A percentile compares a stretch with the other conserved stretches of the same genome.
These are phyloP conservation scores for Chrysina gloriosa DNA, from an alignment of 2,888 invertebrate species.

Conservation along the genomic window DNA sequence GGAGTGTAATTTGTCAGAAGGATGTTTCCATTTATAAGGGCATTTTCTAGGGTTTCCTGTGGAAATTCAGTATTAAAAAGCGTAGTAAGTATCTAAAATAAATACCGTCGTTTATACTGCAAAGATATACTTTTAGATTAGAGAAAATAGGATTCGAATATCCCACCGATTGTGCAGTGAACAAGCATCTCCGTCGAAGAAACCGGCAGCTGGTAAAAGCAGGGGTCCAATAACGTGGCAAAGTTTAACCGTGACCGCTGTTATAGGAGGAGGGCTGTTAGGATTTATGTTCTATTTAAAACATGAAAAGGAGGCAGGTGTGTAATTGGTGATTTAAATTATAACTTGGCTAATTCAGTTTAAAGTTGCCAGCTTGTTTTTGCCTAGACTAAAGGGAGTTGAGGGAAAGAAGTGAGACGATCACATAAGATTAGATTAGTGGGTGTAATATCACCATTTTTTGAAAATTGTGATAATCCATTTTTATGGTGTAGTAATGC, in stretches of 20 bases:
- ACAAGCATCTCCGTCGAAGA: conserved; percentile 2
- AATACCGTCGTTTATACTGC: too few species aligned
- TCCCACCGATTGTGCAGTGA: conserved; percentile 1
- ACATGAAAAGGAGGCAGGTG: conserved; percentile 82
- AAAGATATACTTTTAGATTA: too few species aligned
- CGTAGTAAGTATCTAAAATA: not conserved
- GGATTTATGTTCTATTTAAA: conserved; percentile 83
- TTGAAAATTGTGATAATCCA: too few species aligned
- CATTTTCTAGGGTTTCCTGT: not conserved
- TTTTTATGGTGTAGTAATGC: too few species aligned
- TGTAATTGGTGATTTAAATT: too few species aligned
- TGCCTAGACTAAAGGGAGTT: too few species aligned
- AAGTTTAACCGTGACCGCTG: conserved; percentile 74
- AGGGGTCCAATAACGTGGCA: conserved; percentile 86
- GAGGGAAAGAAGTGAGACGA: too few species aligned
- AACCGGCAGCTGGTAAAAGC: conserved; percentile 54
- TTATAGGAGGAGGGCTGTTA: conserved; percentile 75
- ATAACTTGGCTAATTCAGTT: too few species aligned
- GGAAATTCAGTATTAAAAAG: conserved; percentile 8
- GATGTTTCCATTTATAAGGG: conserved; percentile 16
- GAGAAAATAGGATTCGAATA: not conserved
- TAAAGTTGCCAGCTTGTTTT: too few species aligned
- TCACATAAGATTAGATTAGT: too few species aligned
- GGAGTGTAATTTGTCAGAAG: not conserved
- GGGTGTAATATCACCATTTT: too few species aligned